phyloP scores from a whole-genome alignment of 35 echinoderm and acorn worm genomes.

The Nesometra sesokonis region DNA sequence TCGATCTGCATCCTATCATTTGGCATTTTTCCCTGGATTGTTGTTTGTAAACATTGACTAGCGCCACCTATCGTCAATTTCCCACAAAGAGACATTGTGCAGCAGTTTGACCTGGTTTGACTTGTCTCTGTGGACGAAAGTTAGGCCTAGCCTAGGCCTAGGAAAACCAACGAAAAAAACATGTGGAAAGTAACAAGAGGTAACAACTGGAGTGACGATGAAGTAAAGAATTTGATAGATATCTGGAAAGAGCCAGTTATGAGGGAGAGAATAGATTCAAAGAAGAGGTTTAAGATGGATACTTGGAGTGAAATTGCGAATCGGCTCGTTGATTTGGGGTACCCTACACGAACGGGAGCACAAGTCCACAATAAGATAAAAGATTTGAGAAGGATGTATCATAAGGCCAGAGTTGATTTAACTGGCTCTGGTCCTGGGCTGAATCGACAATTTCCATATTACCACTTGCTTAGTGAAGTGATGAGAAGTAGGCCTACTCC shows the following conservation, averaged over 20 bases:
- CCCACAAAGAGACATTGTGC: too few relatives aligned
- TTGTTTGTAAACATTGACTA: too few relatives aligned
- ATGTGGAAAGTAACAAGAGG: neutral
- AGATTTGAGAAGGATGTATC: neutral
- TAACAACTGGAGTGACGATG: neutral
- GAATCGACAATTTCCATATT: neutral
- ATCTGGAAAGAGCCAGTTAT: neutral
- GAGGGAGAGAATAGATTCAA: neutral
- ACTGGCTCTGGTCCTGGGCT: neutral
- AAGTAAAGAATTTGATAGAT: neutral
- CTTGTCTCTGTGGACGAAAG: too few relatives aligned
- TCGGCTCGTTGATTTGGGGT: neutral
- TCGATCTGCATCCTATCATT: too few relatives aligned
- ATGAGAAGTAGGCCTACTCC: neutral
- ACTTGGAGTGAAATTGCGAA: neutral
- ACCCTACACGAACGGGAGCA: neutral
- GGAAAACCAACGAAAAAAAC: neutral
- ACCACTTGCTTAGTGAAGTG: neutral
- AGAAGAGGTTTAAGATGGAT: neutral
- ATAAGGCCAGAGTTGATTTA: neutral
- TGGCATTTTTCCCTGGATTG: too few relatives aligned
- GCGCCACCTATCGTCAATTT: too few relatives aligned
- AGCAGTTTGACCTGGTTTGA: too few relatives aligned
- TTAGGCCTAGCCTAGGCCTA: neutral
- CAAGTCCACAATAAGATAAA: neutral